phyloP scores from a whole-genome alignment of 2,797 vertebrate species.

The Perdix hodgsoniae region DNA sequence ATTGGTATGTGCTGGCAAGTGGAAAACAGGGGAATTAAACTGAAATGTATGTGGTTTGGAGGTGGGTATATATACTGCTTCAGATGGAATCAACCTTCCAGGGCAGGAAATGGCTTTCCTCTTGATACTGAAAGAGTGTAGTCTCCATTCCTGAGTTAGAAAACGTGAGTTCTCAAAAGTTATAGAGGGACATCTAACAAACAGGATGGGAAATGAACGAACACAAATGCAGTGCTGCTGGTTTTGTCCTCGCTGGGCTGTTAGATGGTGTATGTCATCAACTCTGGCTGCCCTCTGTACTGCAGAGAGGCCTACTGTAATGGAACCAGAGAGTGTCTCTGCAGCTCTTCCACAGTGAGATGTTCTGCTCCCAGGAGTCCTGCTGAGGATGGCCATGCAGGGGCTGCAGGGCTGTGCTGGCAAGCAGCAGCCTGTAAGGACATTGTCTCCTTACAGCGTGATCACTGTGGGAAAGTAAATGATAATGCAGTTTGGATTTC shows the following conservation, averaged over 20 bases:
- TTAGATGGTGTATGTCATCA: rapidly evolving
- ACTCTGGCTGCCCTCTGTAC: background rate
- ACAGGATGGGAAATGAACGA: rapidly evolving
- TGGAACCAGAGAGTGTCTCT: background rate
- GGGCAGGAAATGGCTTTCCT: background rate
- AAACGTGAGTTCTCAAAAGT: background rate
- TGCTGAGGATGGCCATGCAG: rapidly evolving
- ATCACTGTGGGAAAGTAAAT: slow-evolving; percentile 14
- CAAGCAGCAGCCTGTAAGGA: rapidly evolving
- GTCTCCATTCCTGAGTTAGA: background rate
- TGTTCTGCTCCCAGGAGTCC: background rate
- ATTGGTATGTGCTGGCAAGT: background rate
- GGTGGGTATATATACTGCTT: background rate
- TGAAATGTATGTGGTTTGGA: background rate
- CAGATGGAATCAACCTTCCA: background rate
- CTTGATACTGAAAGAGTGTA: rapidly evolving
- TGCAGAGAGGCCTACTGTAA: background rate
- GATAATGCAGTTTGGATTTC: background rate
- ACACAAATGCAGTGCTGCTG: background rate
- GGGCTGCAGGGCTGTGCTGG: background rate
- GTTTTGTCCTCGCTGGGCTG: rapidly evolving
- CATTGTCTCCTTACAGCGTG: background rate
- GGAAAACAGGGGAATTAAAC: background rate
- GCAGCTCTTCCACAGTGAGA: background rate
- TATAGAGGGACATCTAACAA: rapidly evolving